Base-by-base conservation (phyloP, 1,140 invertebrate genomes). In the Odontomachus brunneus region DNA sequence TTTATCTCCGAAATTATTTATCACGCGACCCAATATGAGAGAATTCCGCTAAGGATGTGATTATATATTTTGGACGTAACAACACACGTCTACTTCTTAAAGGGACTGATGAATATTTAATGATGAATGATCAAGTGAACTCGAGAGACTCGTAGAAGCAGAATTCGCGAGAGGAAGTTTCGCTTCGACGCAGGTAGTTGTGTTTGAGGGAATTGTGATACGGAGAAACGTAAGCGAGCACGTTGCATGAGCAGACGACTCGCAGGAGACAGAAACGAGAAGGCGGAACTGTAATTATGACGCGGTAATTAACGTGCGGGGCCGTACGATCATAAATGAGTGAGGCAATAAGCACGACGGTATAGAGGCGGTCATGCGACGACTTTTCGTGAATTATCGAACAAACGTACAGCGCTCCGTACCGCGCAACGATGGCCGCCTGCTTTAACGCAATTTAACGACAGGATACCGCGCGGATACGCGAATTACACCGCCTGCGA, bases 381-480 rank as follows among this genome's bases (percentile, higher is more conserved):
- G 26, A 82, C 33, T 29, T 82, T 72, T 85, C 71, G 71, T 62
- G 63, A 86, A 75, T 82, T 82, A 75, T 75, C 69, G 78, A 75
- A 85, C 63, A 86, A 86, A 75, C 69, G 80, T 69, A 69, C 22
- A 22, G n/a, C n/a, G n/a, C n/a, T n/a, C n/a, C 29, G 29, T 2
- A 33, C n/a, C n/a, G 29, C 29, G 29, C 29, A 80, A 48, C 74
- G 24, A 53, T 38, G 38, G 33, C 24, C n/a, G 53, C 12, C 38
- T 29, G 53, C 82, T 86, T 69, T 71, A 65, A 57, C 51, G 57
- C 59, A 86, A 86, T 75, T 85, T 75, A 55, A 86, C 76, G 69
- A 26, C 24, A 73, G 24, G 38, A 33, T 33, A 33, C 38, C n/a
- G 29, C 1, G 26, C 51, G 55, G 53, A 85, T 85, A 74, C 15